Evolutionary conservation across 2,888 invertebrate genomes (phyloP), one percentile per base, ranked within the genome.

Genomic region (Laspeyria flexula): DNA sequence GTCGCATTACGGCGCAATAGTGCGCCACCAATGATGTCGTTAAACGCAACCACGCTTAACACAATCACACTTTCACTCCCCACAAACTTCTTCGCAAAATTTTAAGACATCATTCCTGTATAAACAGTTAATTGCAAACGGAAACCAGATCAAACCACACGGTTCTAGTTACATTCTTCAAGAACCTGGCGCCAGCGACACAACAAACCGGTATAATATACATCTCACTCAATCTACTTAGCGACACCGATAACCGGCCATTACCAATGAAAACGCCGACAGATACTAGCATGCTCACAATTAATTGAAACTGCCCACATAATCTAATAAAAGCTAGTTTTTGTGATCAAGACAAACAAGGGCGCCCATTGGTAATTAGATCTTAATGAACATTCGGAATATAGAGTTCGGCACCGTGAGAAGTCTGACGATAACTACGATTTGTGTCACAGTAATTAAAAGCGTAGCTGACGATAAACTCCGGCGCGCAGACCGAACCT

Each of bases 361-460:
- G 84, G 89, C 89, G 86, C 82, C 86, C 91, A 90, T 85, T 86
- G 83, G 90, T 92, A 91, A 91, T 92, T 90, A 90, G 90, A 88
- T 88, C 85, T 85, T 91, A 92, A 91, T 92, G 90, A 91, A 90
- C 91, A 90, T 86, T 84, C 79, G 68, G 83, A 82, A 89, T 89
- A 90, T 90, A 85, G 85, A 88, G 88, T 86, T 79, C 82, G 86
- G 85, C 88, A 89, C 88, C 92, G 92, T 92, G 92, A 92, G 92
- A 92, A 90, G 87, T 84, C 81, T 65, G 71, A 79, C 84, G 92
- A 92, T 92, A 92, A 90, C 87, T 80, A 85, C 85, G 88, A 91
- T 89, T 90, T 90, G 92, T 91, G 92, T 91, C 92, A 89, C 75
- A 83, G 90, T 92, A 92, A 92, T 92, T 92, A 92, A 92, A 92